Evolutionary conservation across 1,140 invertebrate genomes (phyloP).

Genomic region (Magallana gigas): DNA sequence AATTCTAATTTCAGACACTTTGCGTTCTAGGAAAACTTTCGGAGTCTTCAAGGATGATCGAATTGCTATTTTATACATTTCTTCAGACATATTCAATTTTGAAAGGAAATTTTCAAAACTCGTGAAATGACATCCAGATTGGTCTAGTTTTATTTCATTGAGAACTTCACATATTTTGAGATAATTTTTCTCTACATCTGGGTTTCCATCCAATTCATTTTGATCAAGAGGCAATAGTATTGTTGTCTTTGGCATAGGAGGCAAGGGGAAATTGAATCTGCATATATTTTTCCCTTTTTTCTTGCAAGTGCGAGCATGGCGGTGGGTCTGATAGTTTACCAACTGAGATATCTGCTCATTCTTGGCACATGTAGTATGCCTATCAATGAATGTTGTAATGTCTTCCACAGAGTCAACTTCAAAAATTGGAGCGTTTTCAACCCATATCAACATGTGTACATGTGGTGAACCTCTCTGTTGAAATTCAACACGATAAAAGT

Average conservation of each 20-base stretch:
- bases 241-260: too few species aligned
- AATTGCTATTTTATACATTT: slow-evolving; percentile 26
- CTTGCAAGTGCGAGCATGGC: too few species aligned
- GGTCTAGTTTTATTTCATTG: too few species aligned
- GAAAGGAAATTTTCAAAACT: too few species aligned
- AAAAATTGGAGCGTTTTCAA: neutral
- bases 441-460: neutral
- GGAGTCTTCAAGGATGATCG: slow-evolving; percentile 31
- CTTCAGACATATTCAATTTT: neutral
- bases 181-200: neutral
- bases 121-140: too few species aligned
- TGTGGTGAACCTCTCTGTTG: neutral
- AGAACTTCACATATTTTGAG: neutral
- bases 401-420: too few species aligned
- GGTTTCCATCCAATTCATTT: neutral
- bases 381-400: too few species aligned
- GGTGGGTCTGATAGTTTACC: too few species aligned
- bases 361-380: too few species aligned
- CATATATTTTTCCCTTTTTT: neutral
- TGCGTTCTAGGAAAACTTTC: slow-evolving; percentile 46
- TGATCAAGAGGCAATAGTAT: neutral
- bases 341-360: too few species aligned
- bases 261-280: too few species aligned
- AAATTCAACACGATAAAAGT: neutral
- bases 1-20: neutral